A percentile compares a stretch with the other conserved stretches of the same genome.
Evolutionary conservation across 2,797 vertebrate species (phyloP).

Genomic region (Benthosema pterotum): DNA sequence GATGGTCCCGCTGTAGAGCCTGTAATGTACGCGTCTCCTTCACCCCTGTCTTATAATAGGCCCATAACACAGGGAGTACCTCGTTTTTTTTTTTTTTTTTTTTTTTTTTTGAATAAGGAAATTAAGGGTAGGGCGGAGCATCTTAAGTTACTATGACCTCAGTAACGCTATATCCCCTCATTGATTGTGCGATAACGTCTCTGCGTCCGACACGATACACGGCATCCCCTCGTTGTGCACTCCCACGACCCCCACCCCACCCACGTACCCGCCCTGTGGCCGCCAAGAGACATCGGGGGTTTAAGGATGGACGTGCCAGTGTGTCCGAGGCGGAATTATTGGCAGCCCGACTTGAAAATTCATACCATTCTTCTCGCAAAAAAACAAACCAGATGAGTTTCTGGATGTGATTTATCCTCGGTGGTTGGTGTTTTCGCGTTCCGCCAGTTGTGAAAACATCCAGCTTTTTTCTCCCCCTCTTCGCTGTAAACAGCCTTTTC

Average conservation of each 20-base stretch:
- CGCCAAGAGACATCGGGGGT: constrained; percentile 10
- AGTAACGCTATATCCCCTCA: constrained; percentile 54
- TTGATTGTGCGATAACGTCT: constrained; percentile 43
- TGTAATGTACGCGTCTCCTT: constrained; percentile 29
- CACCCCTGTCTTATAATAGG: constrained; percentile 49
- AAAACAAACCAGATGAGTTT: constrained; percentile 8
- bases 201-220: constrained; percentile 12
- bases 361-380: constrained; percentile 21
- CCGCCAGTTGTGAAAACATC: constrained; percentile 43
- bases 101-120: constrained; percentile 23
- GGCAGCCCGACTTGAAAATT: constrained; percentile 21
- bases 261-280: background rate
- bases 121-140: background rate
- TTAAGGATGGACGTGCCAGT: background rate
- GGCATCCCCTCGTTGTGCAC: background rate
- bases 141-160: constrained; percentile 27
- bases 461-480: constrained; percentile 27
- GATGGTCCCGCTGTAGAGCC: constrained; percentile 45
- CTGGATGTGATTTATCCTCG: constrained; percentile 13
- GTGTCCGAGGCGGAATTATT: constrained; percentile 2
- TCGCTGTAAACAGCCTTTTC: constrained; percentile 35
- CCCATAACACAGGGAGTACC: constrained; percentile 40
- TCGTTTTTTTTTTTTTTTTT: too few relatives aligned
- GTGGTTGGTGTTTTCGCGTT: constrained; percentile 38
- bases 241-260: background rate